Percentiles rank a stretch among this genome's conserved stretches.
Evolutionary conservation across 2,888 invertebrate genomes (phyloP).

Genomic region (Parnassius mnemosyne): DNA sequence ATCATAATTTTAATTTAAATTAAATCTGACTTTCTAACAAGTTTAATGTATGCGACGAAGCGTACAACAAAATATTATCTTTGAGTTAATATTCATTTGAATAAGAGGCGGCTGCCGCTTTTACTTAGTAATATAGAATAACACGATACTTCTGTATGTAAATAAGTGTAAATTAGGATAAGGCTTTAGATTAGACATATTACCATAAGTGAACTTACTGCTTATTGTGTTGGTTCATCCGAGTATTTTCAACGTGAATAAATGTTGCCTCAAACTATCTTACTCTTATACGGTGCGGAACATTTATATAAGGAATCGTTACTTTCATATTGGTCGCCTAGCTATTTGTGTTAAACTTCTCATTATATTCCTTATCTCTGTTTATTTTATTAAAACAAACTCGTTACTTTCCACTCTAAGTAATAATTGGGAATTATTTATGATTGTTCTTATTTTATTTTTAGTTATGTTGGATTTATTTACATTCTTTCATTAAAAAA

Average conservation of each 20-base stretch:
- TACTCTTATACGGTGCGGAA: constrained; percentile 13
- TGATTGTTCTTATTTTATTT: too few relatives aligned
- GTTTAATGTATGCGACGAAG: too few relatives aligned
- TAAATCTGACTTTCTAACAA: too few relatives aligned
- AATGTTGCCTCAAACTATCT: constrained; percentile 12
- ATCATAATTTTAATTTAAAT: too few relatives aligned
- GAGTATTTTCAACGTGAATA: constrained; percentile 15
- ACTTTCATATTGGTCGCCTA: constrained; percentile 15
- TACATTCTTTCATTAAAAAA: too few relatives aligned
- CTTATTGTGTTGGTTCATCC: constrained; percentile 6
- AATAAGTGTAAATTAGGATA: constrained; percentile 11
- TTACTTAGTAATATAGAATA: constrained; percentile 3
- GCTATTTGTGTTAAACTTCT: constrained; percentile 3
- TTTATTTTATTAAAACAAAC: background rate
- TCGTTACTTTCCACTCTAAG: too few relatives aligned
- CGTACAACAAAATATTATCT: too few relatives aligned
- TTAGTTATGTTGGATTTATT: too few relatives aligned
- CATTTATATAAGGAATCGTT: constrained; percentile 22
- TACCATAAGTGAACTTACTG: constrained; percentile 5
- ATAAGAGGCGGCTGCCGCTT: background rate
- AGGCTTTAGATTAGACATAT: constrained; percentile 10
- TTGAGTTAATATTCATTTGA: too few relatives aligned
- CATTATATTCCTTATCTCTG: constrained; percentile 6
- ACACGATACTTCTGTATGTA: background rate
- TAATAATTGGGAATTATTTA: too few relatives aligned